Evolutionary conservation across 37 sponge, comb jelly and placozoan species (phyloP), one percentile per base, ranked within the genome.

Genomic region (Lycopodina hypogea): DNA sequence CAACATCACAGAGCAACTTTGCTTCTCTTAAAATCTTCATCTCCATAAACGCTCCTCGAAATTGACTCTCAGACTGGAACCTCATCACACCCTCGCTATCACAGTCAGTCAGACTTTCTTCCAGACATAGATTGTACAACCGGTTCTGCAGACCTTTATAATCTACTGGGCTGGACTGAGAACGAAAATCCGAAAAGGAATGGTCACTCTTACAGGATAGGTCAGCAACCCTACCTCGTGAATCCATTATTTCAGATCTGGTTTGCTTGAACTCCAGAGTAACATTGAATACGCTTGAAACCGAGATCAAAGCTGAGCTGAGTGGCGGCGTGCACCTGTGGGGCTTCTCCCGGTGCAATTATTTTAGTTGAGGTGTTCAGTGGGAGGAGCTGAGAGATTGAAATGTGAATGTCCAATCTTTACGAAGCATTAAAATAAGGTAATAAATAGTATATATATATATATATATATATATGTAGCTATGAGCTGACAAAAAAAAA

Each of bases 1-100:
- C 57, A 28, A 80, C 81, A 55, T 80, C 81, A 29, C 81, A 80
- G 1, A 80, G 71, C 32, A 59, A 1, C 33, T 71, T 59, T 28
- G 42, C 26, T 22, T 60, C 36, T 40, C 59, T 51, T 4, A 80
- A 39, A 23, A 71, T 29, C 33, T 70, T 40, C 70, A 80, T 68
- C 71, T 70, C 81, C 23, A 37, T 6, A 48, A 80, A 80, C 1
- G 81, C 57, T 11, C 71, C 40, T 28, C 32, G 7, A 41, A 80
- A 80, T 19, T 71, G 81, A 29, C 62, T 41, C 23, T 70, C 71
- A 2, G 71, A 80, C 24, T 40, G 35, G 45, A 69, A 80, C 38
- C 65, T 38, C 65, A 77, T 62, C 0, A 50, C 39, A 15, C 76
- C 76, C 15, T 75, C 59, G 34, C 72, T 51, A 17, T 65, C 66